Evolutionary conservation across 2,113 vertebrate species (phyloP).

Genomic region (Garra rufa): DNA sequence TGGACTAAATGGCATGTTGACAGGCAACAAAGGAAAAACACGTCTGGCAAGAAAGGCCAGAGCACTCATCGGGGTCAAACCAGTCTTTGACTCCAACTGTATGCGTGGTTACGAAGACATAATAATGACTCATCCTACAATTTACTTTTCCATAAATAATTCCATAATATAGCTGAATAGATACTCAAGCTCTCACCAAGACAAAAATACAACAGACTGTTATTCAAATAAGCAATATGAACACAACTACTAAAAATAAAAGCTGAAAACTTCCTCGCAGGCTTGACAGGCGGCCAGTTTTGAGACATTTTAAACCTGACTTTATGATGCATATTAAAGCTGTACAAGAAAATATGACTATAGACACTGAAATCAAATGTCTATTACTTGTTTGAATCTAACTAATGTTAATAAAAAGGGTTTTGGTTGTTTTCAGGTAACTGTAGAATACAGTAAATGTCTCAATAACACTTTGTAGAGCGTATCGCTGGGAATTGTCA

Average conservation of each 20-base stretch:
- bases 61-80: constrained; percentile 41
- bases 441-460: not conserved
- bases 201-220: not conserved
- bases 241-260: not conserved
- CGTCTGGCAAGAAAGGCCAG: constrained; percentile 57
- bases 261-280: not conserved
- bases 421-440: constrained; percentile 6
- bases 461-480: not conserved
- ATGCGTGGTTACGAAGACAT: not conserved
- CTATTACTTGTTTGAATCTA: not conserved
- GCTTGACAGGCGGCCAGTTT: not conserved
- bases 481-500: not conserved
- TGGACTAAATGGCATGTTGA: constrained; percentile 44
- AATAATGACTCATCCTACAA: not conserved
- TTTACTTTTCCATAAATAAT: not conserved
- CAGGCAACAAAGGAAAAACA: constrained; percentile 54
- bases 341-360: not conserved
- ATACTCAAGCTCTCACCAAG: not conserved
- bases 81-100: not conserved
- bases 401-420: not conserved
- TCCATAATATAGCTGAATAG: not conserved
- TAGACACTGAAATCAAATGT: not conserved
- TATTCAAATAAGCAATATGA: not conserved
- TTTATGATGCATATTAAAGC: not conserved
- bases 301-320: not conserved